Base-by-base conservation (phyloP, 2,113 vertebrate species). In the Dicerorhinus sumatrensis region DNA sequence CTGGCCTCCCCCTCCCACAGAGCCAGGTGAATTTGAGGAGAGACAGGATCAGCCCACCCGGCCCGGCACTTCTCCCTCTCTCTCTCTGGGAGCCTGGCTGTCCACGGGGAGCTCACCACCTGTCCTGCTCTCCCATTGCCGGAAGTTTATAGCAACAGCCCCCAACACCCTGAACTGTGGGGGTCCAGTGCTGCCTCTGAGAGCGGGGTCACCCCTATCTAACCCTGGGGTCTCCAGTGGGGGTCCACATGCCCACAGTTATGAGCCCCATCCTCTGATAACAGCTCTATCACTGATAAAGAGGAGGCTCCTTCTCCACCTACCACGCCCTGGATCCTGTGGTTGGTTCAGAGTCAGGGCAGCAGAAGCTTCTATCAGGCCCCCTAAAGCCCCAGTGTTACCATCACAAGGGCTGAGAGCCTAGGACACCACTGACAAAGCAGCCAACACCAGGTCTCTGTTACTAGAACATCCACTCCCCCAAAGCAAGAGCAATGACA, bases 281-380 rank as follows among this genome's bases (percentile, higher is more conserved):
- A 42, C 36, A 60, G 76, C 36, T 69, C 42, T 14, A 17, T 75
- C 33, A 14, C 27, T 7, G 72, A 25, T n/a, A 56, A 63, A 63
- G 3, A 42, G 12, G 16, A 58, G 23, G 13, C 54, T 21, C 3
- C 7, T 46, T 63, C 11, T 60, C 67, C 31, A 20, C 20, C 63
- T 1, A 0, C 33, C 17, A 12, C 0, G 3, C 10, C 42, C 62
- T n/a, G 20, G 20, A 18, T 31, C 7, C 29, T 67, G 48, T 70
- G n/a, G 48, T 69, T 73, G 33, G 16, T 16, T 87, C 67, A 39
- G 51, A 83, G 75, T 67, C 70, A 51, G 42, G 48, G n/a, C 16
- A 82, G 36, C 31, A 23, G 73, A 42, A 48, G 39, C 36, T 81
- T 72, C 46, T 3, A 0, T 56, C 33, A 39, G 72, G 11, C 48